Base-by-base conservation (phyloP, 1,140 invertebrate species). In the Trichomalopsis sarcophagae region DNA sequence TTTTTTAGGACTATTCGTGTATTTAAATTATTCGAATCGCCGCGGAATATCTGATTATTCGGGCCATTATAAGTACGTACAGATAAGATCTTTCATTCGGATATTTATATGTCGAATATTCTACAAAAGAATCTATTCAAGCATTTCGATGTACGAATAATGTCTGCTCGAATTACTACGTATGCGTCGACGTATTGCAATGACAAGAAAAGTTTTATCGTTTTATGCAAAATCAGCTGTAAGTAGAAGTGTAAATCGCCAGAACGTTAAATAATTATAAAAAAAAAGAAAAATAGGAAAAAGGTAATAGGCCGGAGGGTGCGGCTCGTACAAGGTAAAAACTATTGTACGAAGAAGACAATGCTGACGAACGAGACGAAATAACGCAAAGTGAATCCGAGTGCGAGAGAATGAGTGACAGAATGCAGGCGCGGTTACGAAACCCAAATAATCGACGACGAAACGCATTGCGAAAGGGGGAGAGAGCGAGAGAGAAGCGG, bases 401-500 rank as follows among this genome's bases (percentile, higher is more conserved):
- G 30, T 27, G 27, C 10, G 27, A 47, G 14, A 36, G n/a, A 82
- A 7, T 69, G 80, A 23, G 77, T 50, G 73, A 81, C 17, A 75
- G 30, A 79, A 1, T 76, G 14, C 7, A 30, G 68, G 30, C 27
- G 68, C 30, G 68, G 10, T 30, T 17, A n/a, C 13, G 14, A 71
- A 30, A 71, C 14, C 7, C 27, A 11, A 71, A 71, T 11, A 33
- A 71, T 33, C 68, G 68, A 27, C 68, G 68, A 71, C 11, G 73
- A 75, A 44, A 75, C 10, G 5, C 21, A 33, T 27, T 44, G 23
- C 23, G 75, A 77, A 50, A 9, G 21, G 30, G 75, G 69, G 21
- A 62, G 75, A 74, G 71, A 83, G 69, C 76, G 62, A 21, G 50
- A 40, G 66, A 82, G 80, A 85, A 87, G 30, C 62, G 85, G 84